phyloP scores from a whole-genome alignment of 2,888 invertebrate species.

The Itoplectis maculator region DNA sequence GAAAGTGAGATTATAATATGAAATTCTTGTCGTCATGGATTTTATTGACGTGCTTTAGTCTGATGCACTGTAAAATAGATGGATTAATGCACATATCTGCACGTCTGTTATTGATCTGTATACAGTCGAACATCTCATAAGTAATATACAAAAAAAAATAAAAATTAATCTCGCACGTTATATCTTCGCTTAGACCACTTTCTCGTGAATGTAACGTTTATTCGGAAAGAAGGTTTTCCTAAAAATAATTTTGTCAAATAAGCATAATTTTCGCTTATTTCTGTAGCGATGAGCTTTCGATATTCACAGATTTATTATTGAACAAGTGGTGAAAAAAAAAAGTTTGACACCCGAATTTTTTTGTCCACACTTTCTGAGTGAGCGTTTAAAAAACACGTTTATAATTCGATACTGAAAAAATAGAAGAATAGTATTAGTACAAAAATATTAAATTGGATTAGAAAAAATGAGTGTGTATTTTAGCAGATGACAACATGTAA shows the following conservation, averaged over 20 bases:
- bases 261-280: not conserved
- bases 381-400: too few species aligned
- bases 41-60: slow-evolving; percentile 11
- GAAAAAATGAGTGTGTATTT: too few species aligned
- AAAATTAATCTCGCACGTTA: not conserved
- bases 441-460: too few species aligned
- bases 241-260: not conserved
- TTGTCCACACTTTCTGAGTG: too few species aligned
- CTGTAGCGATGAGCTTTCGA: not conserved
- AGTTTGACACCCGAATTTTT: too few species aligned
- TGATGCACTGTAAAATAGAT: not conserved
- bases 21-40: not conserved
- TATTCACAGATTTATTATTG: not conserved
- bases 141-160: not conserved
- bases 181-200: too few species aligned
- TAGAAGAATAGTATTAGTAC: too few species aligned
- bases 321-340: too few species aligned
- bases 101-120: slow-evolving; percentile 23
- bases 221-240: too few species aligned
- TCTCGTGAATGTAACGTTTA: not conserved
- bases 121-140: not conserved
- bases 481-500: too few species aligned
- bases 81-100: not conserved
- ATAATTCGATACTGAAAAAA: too few species aligned
- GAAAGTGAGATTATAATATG: slow-evolving; percentile 15